Evolutionary conservation across 2,113 vertebrate species (phyloP).

Genomic region (Cathartes aura): DNA sequence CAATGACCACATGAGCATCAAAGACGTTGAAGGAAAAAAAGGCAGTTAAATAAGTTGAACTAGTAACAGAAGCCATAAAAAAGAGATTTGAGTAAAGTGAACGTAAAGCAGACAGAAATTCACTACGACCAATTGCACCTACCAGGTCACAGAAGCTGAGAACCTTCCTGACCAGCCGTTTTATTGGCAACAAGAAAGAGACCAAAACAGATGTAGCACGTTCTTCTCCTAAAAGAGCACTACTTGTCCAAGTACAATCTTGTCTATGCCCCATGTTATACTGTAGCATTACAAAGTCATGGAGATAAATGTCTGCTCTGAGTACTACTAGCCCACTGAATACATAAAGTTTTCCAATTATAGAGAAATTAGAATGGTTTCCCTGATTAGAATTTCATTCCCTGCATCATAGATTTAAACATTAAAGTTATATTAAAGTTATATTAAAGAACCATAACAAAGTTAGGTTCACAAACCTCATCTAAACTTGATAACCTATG

Average conservation of each 20-base stretch:
- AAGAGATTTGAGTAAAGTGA: neutral
- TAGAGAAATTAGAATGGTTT: constrained; percentile 27
- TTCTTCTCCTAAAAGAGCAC: neutral
- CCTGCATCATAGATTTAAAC: constrained; percentile 48
- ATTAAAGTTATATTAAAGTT: constrained; percentile 50
- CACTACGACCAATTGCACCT: neutral
- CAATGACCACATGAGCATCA: neutral
- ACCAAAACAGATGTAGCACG: neutral
- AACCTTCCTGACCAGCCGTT: neutral
- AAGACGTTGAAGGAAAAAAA: neutral
- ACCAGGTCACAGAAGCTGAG: neutral
- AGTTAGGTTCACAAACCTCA: constrained; percentile 35
- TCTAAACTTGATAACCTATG: constrained; percentile 31
- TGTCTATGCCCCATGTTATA: neutral
- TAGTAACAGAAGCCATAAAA: neutral
- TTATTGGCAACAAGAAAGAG: neutral
- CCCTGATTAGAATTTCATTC: constrained; percentile 31
- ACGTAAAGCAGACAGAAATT: neutral
- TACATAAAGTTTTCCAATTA: constrained; percentile 40
- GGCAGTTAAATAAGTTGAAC: neutral
- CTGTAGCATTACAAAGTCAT: neutral
- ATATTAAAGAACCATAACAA: constrained; percentile 52
- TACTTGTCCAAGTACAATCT: neutral
- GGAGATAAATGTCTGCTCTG: neutral
- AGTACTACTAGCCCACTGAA: neutral